These are phyloP conservation scores for Actenoides hombroni DNA, from an alignment of 2,113 vertebrate genomes.

Conservation along the genomic window DNA sequence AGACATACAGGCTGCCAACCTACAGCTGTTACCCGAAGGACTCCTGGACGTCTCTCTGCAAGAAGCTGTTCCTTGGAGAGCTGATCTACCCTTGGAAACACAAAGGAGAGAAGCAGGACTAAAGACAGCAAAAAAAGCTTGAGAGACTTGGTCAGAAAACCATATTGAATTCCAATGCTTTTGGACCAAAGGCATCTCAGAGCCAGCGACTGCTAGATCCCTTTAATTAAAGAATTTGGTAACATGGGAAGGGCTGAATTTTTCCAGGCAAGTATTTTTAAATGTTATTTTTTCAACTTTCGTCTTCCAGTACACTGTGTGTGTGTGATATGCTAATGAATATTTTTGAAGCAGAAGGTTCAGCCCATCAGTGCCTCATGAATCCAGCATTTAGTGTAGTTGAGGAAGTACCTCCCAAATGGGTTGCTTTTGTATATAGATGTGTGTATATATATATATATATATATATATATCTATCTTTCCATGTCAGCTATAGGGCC, in stretches of 20 bases:
- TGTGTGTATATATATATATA: background rate
- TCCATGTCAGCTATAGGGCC: background rate
- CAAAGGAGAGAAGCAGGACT: conserved; percentile 88
- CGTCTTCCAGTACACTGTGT: background rate
- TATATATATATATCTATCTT: background rate
- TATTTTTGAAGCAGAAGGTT: background rate
- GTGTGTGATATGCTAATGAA: background rate
- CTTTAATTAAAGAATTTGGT: background rate
- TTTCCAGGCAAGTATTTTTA: conserved; percentile 1
- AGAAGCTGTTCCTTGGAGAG: conserved; percentile 93
- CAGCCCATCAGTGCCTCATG: background rate
- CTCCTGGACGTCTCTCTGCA: conserved; percentile 88
- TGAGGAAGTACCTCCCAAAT: background rate
- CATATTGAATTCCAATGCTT: background rate
- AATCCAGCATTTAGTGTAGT: background rate
- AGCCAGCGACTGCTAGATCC: background rate
- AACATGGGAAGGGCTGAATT: background rate
- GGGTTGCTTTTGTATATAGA: background rate
- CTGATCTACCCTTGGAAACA: conserved; percentile 96
- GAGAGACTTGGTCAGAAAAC: background rate
- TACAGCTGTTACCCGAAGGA: conserved; percentile 90
- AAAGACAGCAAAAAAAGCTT: background rate
- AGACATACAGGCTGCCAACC: conserved; percentile 85
- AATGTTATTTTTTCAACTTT: background rate
- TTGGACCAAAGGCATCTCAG: background rate